Evolutionary conservation across 1,140 invertebrate species (phyloP), one percentile per base, ranked within the genome.

Genomic region (Lysiphlebus fabarum): DNA sequence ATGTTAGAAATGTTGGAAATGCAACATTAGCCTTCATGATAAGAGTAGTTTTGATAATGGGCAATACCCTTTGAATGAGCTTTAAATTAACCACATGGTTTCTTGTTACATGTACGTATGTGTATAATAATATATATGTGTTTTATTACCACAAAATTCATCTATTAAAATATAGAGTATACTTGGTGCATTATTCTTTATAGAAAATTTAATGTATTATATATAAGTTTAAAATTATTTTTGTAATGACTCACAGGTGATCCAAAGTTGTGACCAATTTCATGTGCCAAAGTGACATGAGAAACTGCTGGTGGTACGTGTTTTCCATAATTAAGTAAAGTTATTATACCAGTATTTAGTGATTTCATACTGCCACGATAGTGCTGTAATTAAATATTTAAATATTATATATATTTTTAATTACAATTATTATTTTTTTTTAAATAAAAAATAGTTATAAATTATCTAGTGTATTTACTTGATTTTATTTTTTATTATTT

Each of bases 221-320:
- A 5, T 34, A 12, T n/a, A 33, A 7, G 38, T 51, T 51, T 36
- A 12, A 51, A 51, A 33, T 37, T 12, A 51, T 51, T 51, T 34
- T 33, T 7, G 8, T 9, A n/a, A 37, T 37, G 38, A 38, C 83
- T 85, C 81, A 95, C 92, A 68, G 94, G 93, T 17, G 96, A 98
- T 58, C 97, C 97, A 76, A 99, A 99, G 81, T 99, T 99, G 78
- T 99, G 97, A 42, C 97, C 96, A 70, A 99, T 97, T 84, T 99
- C 97, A 78, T 99, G 97, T 14, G 97, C 97, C 59, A 99, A 84
- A 9, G 97, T 99, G 48, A 99, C 93, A 77, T 98, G 95, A 9
- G 94, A 97, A 11, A 99, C 96, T 33, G 93, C 93, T 17, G 91
- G 94, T 65, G 90, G 95, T 12, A 99, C 96, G 78, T 96, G 91